Evolutionary conservation across 2,797 vertebrate genomes (phyloP).

Genomic region (Naso thynnoides): DNA sequence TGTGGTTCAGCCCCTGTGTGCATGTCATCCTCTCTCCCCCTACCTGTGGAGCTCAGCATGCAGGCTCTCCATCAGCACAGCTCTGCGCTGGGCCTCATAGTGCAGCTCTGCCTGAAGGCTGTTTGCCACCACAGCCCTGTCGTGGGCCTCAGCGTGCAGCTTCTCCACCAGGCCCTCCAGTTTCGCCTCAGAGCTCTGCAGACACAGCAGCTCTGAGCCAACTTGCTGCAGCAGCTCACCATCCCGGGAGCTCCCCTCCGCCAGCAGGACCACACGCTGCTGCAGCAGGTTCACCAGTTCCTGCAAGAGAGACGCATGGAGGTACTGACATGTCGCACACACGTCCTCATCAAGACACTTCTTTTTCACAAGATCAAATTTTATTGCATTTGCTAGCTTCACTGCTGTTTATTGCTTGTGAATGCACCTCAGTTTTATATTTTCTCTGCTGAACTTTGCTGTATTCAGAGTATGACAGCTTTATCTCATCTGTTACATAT

Average conservation of each 20-base stretch:
- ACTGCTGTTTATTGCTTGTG: not conserved
- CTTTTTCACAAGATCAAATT: no score
- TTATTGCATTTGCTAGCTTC: not conserved
- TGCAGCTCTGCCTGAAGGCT: conserved; percentile 72
- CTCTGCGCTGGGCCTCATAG: conserved; percentile 58
- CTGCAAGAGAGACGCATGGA: conserved; percentile 44
- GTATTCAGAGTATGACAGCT: not conserved
- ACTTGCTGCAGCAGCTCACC: conserved; percentile 77
- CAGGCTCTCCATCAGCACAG: conserved; percentile 59
- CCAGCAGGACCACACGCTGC: conserved; percentile 65
- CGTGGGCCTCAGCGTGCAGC: conserved; percentile 75
- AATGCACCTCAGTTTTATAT: not conserved
- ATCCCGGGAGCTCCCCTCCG: conserved; percentile 66
- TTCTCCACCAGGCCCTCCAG: conserved; percentile 83
- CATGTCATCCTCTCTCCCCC: not conserved
- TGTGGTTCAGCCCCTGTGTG: no score
- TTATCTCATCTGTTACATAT: not conserved
- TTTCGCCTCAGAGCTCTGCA: conserved; percentile 82
- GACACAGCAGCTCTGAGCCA: conserved; percentile 74
- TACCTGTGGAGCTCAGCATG: conserved; percentile 77
- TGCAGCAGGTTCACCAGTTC: conserved; percentile 71
- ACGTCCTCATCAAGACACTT: not conserved
- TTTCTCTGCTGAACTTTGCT: not conserved
- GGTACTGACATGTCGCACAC: not conserved
- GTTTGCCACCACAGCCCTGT: conserved; percentile 50